Percentiles rank a stretch among this genome's conserved stretches.
phyloP scores from a whole-genome alignment of 2,113 vertebrate species.

The Epinephelus lanceolatus region DNA sequence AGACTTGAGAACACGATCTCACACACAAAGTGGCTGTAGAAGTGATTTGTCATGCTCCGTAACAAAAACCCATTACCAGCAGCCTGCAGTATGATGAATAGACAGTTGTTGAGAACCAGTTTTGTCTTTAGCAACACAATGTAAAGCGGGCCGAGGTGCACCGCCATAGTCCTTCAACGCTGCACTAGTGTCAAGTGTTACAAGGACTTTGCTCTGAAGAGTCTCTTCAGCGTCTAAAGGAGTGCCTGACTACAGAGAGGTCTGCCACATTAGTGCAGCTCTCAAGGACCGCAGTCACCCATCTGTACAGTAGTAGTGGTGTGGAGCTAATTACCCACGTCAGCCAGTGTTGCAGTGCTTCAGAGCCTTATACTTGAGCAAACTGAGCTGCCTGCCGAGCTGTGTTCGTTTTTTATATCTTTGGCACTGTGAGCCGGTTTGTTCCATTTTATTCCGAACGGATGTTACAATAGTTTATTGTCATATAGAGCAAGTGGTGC shows the following conservation, averaged over 20 bases:
- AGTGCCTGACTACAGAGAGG: slow-evolving; percentile 66
- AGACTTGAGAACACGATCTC: slow-evolving; percentile 37
- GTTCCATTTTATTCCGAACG: slow-evolving; percentile 67
- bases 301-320: slow-evolving; percentile 66
- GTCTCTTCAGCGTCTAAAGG: slow-evolving; percentile 56
- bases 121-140: slow-evolving; percentile 42
- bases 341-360: slow-evolving; percentile 66
- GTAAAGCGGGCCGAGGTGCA: slow-evolving; percentile 30
- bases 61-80: slow-evolving; percentile 62
- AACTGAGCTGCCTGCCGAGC: slow-evolving; percentile 66
- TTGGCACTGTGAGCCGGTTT: slow-evolving; percentile 49
- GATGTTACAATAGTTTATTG: slow-evolving; percentile 66
- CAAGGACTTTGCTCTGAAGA: slow-evolving; percentile 50
- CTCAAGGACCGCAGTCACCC: slow-evolving; percentile 65
- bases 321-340: slow-evolving; percentile 66
- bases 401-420: slow-evolving; percentile 26
- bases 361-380: slow-evolving; percentile 67
- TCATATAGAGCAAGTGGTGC: slow-evolving; percentile 59
- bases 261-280: slow-evolving; percentile 57
- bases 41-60: slow-evolving; percentile 51
- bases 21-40: slow-evolving; percentile 45
- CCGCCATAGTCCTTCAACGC: slow-evolving; percentile 32
- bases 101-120: slow-evolving; percentile 35
- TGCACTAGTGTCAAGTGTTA: slow-evolving; percentile 42
- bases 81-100: slow-evolving; percentile 34